Conservation (phyloP, 1,140 invertebrate species). For the Telenomus remus region DNA sequence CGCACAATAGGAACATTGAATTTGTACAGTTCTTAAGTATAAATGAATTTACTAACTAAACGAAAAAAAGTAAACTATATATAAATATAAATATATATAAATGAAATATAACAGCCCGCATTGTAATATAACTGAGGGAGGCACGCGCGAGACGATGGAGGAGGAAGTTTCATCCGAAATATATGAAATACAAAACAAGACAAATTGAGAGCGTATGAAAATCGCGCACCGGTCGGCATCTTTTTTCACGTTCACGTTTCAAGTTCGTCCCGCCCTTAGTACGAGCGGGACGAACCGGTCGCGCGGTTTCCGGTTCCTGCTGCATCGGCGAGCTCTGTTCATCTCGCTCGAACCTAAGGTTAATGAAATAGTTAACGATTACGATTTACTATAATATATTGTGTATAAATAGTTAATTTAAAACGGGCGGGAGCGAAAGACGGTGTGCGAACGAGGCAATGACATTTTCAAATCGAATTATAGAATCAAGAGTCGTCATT, state of each 20-base stretch:
- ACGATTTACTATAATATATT: slow-evolving; percentile 76
- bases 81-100: slow-evolving; percentile 60
- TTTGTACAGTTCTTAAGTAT: slow-evolving; percentile 76
- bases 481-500: slow-evolving; percentile 52
- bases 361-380: slow-evolving; percentile 72
- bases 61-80: slow-evolving; percentile 71
- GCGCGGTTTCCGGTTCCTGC: slow-evolving; percentile 24
- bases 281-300: slow-evolving; percentile 7
- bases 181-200: background rate
- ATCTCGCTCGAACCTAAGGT: slow-evolving; percentile 61
- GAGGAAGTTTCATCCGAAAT: slow-evolving; percentile 15
- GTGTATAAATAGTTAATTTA: slow-evolving; percentile 76
- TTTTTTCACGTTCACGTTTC: background rate
- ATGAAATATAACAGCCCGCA: slow-evolving; percentile 66
- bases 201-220: slow-evolving; percentile 4
- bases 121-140: slow-evolving; percentile 63
- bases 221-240: too few relatives aligned
- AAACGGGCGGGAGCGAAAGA: slow-evolving; percentile 61
- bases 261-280: slow-evolving; percentile 5
- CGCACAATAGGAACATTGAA: slow-evolving; percentile 75
- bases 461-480: slow-evolving; percentile 51
- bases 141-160: slow-evolving; percentile 38
- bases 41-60: slow-evolving; percentile 74
- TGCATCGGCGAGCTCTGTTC: slow-evolving; percentile 40
- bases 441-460: slow-evolving; percentile 50